These are phyloP conservation scores for Malurus melanocephalus DNA, from an alignment of 2,113 vertebrate species.

Conservation along the genomic window DNA sequence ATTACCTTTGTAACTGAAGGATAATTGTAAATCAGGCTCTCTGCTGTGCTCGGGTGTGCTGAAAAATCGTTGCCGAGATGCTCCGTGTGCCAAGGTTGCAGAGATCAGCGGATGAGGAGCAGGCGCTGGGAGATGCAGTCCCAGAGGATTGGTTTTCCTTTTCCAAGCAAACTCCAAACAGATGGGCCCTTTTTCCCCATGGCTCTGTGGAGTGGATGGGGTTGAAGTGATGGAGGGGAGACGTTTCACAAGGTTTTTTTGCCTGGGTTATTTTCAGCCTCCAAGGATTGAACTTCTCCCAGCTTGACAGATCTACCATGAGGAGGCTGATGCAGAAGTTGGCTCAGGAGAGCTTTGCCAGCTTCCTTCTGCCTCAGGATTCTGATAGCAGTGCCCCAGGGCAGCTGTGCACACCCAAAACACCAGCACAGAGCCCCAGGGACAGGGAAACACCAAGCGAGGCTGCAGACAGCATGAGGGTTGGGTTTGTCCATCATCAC, in stretches of 20 bases:
- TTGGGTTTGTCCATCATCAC: not conserved
- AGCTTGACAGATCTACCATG: not conserved
- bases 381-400: not conserved
- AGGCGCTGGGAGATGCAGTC: conserved; percentile 34
- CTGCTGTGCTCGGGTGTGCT: conserved; percentile 24
- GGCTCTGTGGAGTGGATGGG: not conserved
- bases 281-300: not conserved
- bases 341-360: not conserved
- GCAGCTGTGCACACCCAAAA: accelerated
- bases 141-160: conserved; percentile 16
- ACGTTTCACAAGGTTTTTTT: not conserved
- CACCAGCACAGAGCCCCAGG: not conserved
- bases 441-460: not conserved
- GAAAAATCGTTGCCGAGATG: conserved; percentile 24
- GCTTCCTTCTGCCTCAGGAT: not conserved
- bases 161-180: conserved; percentile 69
- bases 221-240: not conserved
- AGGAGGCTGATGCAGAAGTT: not conserved
- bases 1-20: conserved; percentile 67
- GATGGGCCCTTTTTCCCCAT: conserved; percentile 25
- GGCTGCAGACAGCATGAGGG: not conserved
- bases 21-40: conserved; percentile 55
- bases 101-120: conserved; percentile 38
- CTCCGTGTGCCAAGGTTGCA: conserved; percentile 6
- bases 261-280: not conserved